Evolutionary conservation across 1,140 invertebrate genomes (phyloP), one percentile per base, ranked within the genome.

Genomic region (Calephelis virginiensis): DNA sequence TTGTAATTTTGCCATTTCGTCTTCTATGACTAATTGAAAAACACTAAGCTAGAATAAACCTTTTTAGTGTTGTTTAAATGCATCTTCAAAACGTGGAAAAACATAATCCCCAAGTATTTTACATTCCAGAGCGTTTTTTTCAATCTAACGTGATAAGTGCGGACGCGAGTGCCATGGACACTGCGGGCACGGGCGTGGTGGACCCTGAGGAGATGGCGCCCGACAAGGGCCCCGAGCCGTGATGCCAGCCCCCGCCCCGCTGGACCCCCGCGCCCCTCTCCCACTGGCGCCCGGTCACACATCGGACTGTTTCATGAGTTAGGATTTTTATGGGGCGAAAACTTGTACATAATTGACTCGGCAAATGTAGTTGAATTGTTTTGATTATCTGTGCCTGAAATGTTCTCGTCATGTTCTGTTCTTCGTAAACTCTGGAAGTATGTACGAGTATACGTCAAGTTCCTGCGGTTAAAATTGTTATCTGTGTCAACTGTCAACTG

Each of bases 61-160:
- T 17, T n/a, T 14, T 9, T 40, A 45, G 1, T 14, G 38, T 6
- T 13, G 37, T n/a, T 8, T 11, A 56, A 9, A 17, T 17, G 53
- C 5, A 8, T 56, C 28, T 28, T 28, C 28, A 28, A 56, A n/a
- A 6, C 4, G 6, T 17, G 40, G 61, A 56, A 56, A 56, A 56
- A 56, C 28, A 56, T 64, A 64, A 64, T 53, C 74, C 75, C 63
- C 68, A 73, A 70, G 72, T 73, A 59, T 73, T 73, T 71, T 73
- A 73, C 72, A 73, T 72, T 69, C 74, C 78, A 92, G 91, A 92
- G 73, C 89, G 91, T 11, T 92, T 92, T 80, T 92, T 92, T 78
- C 91, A 91, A 82, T 91, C 91, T 6, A 91, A 85, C 73, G 91
- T 91, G 74, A 92, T 92, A 66, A 91, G 88, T 8, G 87, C 90